Evolutionary conservation across 2,797 vertebrate species (phyloP).

Genomic region (Xerus rutilus): DNA sequence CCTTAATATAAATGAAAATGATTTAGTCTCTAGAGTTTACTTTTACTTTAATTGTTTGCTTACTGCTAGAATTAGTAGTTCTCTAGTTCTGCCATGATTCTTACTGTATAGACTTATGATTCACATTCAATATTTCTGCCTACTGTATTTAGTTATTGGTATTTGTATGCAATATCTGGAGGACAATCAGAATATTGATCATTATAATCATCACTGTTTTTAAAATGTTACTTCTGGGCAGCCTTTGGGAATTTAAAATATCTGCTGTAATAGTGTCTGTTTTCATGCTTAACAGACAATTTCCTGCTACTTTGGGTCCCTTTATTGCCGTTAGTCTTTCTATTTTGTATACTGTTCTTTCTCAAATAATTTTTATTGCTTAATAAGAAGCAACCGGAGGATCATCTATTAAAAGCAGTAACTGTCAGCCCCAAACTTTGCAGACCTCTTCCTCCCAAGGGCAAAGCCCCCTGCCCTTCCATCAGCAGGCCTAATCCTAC

Average conservation of each 20-base stretch:
- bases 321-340: slow-evolving; percentile 5
- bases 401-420: neutral
- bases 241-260: neutral
- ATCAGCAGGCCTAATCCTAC: neutral
- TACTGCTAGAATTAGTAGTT: neutral
- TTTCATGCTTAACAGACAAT: neutral
- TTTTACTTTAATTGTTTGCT: neutral
- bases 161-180: neutral
- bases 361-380: slow-evolving; percentile 22
- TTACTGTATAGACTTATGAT: neutral
- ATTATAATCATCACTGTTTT: neutral
- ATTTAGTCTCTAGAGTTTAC: neutral
- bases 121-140: neutral
- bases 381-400: neutral
- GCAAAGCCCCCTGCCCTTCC: neutral
- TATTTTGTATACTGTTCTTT: neutral
- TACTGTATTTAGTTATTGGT: neutral
- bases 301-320: neutral
- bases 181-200: neutral
- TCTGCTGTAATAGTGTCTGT: neutral
- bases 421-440: neutral
- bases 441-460: neutral
- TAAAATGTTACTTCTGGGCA: slow-evolving; percentile 27
- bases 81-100: neutral
- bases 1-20: neutral